Base-by-base conservation (phyloP, 2,797 vertebrate species). In the Taeniopygia guttata region DNA sequence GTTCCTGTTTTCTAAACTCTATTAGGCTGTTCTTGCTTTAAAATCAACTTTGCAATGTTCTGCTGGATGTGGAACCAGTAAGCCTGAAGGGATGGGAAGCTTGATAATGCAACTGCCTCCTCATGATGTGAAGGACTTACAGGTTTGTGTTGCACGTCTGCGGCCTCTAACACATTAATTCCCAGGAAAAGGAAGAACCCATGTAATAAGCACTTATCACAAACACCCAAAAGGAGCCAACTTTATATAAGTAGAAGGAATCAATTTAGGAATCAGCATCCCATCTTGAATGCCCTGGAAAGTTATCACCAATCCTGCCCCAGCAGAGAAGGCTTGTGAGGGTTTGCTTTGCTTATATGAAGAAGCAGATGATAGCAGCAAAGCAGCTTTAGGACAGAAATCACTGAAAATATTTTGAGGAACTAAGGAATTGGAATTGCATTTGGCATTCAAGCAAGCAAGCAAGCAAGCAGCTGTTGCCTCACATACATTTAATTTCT, bases 71-170 rank as follows among this genome's bases (percentile, higher is more conserved):
- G 46, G 36, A 93, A 81, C 9, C 38, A 64, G 42, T 29, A 40
- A 86, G 22, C 48, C 68, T 81, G 52, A 54, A 73, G 73, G 34
- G 23, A 45, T 73, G 30, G 40, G 60, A 74, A 17, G 21, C 27
- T 55, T 62, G n/a, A 21, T 63, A 52, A 68, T 40, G 51, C 29
- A 48, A 7, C 15, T 30, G 8, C 8, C 20, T 60, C 51, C 59
- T 73, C 42, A 11, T 8, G 21, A 32, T 0, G 0, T n/a, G 43
- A 83, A 54, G 56, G 42, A 34, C 9, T 54, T 43, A 27, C 74
- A 42, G 21, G 25, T 25, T 5, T 10, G 16, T 48, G 20, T 17
- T 54, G 46, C 49, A n/a, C 45, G 29, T 32, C 49, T 32, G 2
- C 21, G 19, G n/a, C 32, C 51, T 38, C 38, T 30, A 38, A 51